Percentiles rank a stretch among this genome's conserved stretches.
phyloP scores from a whole-genome alignment of 2,797 vertebrate species.

The Euphonia xanthogaster region DNA sequence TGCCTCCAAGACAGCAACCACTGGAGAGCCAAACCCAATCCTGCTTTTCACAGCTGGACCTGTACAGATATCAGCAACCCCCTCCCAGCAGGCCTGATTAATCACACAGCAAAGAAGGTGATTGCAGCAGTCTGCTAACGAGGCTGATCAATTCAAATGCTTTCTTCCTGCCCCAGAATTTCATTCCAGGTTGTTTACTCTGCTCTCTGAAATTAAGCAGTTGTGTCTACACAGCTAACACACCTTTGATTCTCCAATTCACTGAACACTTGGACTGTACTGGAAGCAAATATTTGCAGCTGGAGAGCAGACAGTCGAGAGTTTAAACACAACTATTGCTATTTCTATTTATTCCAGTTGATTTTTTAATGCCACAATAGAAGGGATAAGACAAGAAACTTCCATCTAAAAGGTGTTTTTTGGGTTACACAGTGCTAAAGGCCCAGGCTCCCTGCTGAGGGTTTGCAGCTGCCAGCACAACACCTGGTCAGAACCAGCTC shows the following conservation, averaged over 20 bases:
- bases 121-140: slow-evolving; percentile 39
- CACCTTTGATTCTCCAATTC: slow-evolving; percentile 70
- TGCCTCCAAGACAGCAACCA: background rate
- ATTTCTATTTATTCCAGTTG: slow-evolving; percentile 23
- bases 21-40: background rate
- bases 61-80: background rate
- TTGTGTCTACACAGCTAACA: slow-evolving; percentile 69
- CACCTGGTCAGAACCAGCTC: background rate
- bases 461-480: background rate
- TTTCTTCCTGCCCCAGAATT: slow-evolving; percentile 1
- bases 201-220: slow-evolving; percentile 70
- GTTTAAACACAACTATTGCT: slow-evolving; percentile 38
- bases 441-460: background rate
- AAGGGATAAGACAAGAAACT: background rate
- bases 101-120: slow-evolving; percentile 5
- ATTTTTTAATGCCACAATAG: background rate
- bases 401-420: background rate
- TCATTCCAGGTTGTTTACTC: slow-evolving; percentile 66
- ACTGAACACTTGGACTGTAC: slow-evolving; percentile 49
- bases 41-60: background rate
- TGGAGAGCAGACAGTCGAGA: background rate
- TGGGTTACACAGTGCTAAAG: background rate
- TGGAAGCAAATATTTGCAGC: slow-evolving; percentile 73
- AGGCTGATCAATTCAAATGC: slow-evolving; percentile 57
- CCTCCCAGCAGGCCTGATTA: background rate